These are phyloP conservation scores for Centropristis striata DNA, from an alignment of 2,113 vertebrate species.

Conservation along the genomic window DNA sequence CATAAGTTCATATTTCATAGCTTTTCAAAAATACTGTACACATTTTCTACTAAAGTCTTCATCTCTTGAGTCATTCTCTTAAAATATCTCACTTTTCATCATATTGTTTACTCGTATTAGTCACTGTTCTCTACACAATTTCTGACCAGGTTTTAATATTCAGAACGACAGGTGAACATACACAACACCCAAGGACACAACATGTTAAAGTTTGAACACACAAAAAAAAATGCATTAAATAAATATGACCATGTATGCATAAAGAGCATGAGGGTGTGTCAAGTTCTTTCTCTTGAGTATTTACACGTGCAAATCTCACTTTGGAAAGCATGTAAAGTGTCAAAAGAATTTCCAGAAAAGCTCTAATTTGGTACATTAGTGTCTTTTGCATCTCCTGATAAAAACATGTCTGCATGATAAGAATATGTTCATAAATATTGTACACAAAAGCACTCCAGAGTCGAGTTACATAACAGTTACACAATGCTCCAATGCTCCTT, in stretches of 20 bases:
- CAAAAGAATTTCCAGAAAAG: not conserved
- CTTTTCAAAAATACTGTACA: no score
- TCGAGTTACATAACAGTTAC: slow-evolving; percentile 4
- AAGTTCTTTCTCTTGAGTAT: not conserved
- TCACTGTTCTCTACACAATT: no score
- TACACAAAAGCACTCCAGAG: not conserved
- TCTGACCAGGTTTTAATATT: not conserved
- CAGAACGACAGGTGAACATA: not conserved
- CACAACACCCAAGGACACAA: not conserved
- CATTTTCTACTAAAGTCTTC: not conserved
- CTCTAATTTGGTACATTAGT: not conserved
- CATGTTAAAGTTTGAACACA: not conserved
- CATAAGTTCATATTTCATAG: no score
- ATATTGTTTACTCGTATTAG: not conserved
- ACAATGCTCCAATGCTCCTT: not conserved
- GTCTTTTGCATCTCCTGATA: not conserved
- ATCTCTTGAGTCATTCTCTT: not conserved
- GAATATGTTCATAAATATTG: not conserved
- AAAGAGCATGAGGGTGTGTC: no score
- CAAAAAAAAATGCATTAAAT: no score
- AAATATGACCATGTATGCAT: no score
- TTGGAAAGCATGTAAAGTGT: not conserved
- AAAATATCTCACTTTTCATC: not conserved
- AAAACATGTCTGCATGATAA: not conserved
- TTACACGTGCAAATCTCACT: not conserved